These are phyloP conservation scores for Gadopsis marmoratus DNA, from an alignment of 2,797 vertebrate genomes.

Conservation along the genomic window DNA sequence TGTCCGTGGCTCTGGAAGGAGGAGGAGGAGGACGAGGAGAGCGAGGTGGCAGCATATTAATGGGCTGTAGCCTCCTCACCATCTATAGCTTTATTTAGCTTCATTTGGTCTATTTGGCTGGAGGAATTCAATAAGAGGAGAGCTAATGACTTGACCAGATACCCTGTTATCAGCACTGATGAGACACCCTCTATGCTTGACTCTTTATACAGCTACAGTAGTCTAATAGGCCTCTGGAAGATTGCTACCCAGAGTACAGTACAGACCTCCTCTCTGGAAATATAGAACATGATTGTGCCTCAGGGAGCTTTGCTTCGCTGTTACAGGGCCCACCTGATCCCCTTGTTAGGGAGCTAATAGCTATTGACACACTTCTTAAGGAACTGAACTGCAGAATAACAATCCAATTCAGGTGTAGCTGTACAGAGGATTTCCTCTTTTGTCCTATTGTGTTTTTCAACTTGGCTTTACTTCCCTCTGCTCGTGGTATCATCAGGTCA, in stretches of 20 bases:
- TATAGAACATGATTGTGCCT: constrained; percentile 76
- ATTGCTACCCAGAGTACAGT: constrained; percentile 68
- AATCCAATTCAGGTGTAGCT: constrained; percentile 52
- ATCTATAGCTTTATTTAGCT: constrained; percentile 83
- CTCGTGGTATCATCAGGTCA: constrained; percentile 67
- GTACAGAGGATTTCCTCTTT: constrained; percentile 52
- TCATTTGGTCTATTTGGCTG: constrained; percentile 82
- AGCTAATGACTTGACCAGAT: constrained; percentile 89
- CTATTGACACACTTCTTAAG: constrained; percentile 77
- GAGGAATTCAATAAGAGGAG: constrained; percentile 76
- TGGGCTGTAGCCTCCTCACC: constrained; percentile 70
- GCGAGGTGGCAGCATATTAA: constrained; percentile 79
- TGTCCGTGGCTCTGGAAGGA: constrained; percentile 46
- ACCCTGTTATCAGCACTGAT: constrained; percentile 85
- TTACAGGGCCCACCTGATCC: constrained; percentile 73
- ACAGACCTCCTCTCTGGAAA: constrained; percentile 74
- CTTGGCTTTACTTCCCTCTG: constrained; percentile 57
- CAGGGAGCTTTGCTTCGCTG: constrained; percentile 65
- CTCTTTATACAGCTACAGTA: constrained; percentile 80
- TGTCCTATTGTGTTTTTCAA: constrained; percentile 54
- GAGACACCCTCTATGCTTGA: constrained; percentile 81
- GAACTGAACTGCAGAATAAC: constrained; percentile 66
- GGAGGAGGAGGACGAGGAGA: constrained; percentile 40
- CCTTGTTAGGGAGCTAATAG: constrained; percentile 74
- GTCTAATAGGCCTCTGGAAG: constrained; percentile 82